Percentiles rank a stretch among this genome's conserved stretches.
Conservation (phyloP, 2,113 vertebrate species). For the Amazona guildingii region DNA sequence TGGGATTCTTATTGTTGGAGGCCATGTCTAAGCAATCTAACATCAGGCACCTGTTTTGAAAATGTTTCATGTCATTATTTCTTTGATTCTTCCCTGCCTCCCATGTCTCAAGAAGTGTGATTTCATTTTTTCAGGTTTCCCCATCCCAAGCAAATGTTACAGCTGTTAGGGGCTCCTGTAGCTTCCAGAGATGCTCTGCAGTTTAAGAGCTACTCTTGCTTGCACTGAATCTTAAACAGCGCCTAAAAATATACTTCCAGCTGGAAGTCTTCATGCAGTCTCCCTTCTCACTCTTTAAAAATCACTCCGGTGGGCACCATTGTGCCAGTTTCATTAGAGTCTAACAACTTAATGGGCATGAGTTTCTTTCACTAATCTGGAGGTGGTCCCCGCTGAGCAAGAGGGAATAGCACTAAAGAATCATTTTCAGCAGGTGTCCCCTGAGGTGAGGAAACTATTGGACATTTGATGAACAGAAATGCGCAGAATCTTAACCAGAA, state of each 20-base stretch:
- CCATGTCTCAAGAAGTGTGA: background rate
- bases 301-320: background rate
- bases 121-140: background rate
- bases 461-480: background rate
- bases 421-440: background rate
- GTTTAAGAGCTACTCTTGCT: conserved; percentile 11
- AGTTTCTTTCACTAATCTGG: background rate
- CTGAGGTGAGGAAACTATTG: background rate
- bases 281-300: background rate
- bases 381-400: background rate
- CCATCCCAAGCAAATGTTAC: background rate
- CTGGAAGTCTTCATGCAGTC: background rate
- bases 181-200: background rate
- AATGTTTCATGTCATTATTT: background rate
- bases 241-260: background rate
- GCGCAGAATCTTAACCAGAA: background rate
- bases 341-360: background rate
- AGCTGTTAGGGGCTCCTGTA: background rate
- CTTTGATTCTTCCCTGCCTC: background rate
- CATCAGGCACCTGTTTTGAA: background rate
- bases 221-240: background rate
- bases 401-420: background rate
- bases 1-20: background rate
- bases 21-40: background rate
- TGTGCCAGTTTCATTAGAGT: background rate